Base-by-base conservation (phyloP, 2,113 vertebrate species). In the Aspiorhynchus laticeps region DNA sequence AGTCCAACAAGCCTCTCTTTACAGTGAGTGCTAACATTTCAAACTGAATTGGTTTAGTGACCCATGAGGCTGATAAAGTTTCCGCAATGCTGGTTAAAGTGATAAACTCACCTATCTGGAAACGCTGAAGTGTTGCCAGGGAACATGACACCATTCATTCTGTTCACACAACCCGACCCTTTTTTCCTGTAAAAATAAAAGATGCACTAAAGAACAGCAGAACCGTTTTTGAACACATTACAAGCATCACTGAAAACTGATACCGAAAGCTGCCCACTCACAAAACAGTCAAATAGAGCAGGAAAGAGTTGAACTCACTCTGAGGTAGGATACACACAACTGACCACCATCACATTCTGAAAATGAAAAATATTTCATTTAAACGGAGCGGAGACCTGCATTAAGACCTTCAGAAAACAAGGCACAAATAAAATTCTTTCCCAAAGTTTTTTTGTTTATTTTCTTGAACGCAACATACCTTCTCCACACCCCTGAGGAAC, bases 331-430 rank as follows among this genome's bases (percentile, higher is more conserved):
- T 96, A 96, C 38, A 99, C 95, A 94, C 96, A 98, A 95, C 98
- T 99, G 93, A 99, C 98, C 92, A 99, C 98, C 97, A 98, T 99
- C 85, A 99, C 97, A 91, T 99, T 99, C 98, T 99, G 95, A 5
- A 94, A 90, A 0, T 56, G 17, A 90, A 0, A 76, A 74, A 83
- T 12, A 75, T 19, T 38, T 76, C 7, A 43, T 71, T 84, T 28
- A 28, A 84, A 41, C 24, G 26, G 24, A 73, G 26, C 2, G 4
- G 26, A 63, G 61, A 28, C 1, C 46, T 56, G n/a, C 21, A 5
- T 26, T 6, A 41, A 24, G 7, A 24, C 56, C 21, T 24, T 24
- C 15, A 69, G 31, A 71, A 71, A 71, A 6, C 28, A 73, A 9
- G 19, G 69, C 4, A 48, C 41, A 46, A 31, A 77, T 51, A 9